Base-by-base conservation (phyloP, 1,140 invertebrate genomes). In the Oscheius sp. region DNA sequence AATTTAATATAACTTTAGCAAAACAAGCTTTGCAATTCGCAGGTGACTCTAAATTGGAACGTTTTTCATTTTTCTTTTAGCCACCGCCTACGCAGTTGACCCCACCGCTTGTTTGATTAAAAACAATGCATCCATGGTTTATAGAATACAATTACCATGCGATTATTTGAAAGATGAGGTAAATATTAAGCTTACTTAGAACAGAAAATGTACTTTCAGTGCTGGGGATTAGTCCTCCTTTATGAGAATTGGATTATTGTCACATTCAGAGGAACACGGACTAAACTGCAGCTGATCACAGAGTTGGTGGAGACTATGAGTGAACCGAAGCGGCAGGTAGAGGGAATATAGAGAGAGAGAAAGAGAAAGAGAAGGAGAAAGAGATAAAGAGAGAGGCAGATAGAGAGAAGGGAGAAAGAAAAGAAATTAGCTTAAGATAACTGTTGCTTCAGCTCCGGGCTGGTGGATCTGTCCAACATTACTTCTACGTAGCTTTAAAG, bases 401-500 rank as follows among this genome's bases (percentile, higher is more conserved):
- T 20, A 23, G 28, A 23, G 7, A n/a, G 7, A 10, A 13, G 52
- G 7, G 23, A n/a, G 13, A 58, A 10, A 15, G 29, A 49, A 64
- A 35, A 18, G 29, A 10, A n/a, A 13, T 45, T 18, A 18, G 13
- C 26, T 35, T 0, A 18, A 15, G 7, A 20, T 23, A 67, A 65
- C 28, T 52, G 26, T 26, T 20, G 3, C 46, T 68, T 20, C 52
- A 73, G 65, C 28, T 76, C 4, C 52, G 20, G 18, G 64, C 62
- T 28, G 71, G 61, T 18, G 75, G 75, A 2, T 73, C 75, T 3
- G 75, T 76, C 13, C 63, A 74, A 26, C 65, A 74, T 42, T 76
- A 76, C 29, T 76, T 76, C 59, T 74, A 68, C 29, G 34, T 42
- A 0, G 75, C 75, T 1, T 62, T 76, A 2, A 45, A 64, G 35